Base-by-base conservation (phyloP, 2,797 vertebrate species). In the Falco naumanni region DNA sequence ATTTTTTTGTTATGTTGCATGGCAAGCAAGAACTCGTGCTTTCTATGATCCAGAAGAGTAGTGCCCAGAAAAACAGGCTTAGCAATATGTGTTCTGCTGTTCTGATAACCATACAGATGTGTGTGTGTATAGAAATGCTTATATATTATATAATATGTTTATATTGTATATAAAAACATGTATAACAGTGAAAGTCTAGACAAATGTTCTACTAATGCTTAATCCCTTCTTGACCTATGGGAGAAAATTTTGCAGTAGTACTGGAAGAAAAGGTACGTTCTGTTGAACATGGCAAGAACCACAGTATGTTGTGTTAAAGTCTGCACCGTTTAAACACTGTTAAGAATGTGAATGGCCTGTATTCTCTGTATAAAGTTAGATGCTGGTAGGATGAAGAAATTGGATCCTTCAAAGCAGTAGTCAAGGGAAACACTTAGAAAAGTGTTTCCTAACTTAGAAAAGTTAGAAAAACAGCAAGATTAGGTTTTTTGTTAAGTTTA, bases 261-360 rank as follows among this genome's bases (percentile, higher is more conserved):
- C 41, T 87, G 64, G n/a, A 51, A 84, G 18, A 59, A 64, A 66
- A 77, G 33, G 19, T 54, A 16, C 4, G 54, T 77, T 61, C 11
- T 86, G 0, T 33, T 50, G 65, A 75, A 11, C 0, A 0, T 50
- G 39, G 16, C 11, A 72, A n/a, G 43, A 87, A 21, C 26, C 48
- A 22, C 24, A 2, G 16, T 77, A 2, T 47, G 9, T 64, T 92
- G 11, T 1, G 1, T 69, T 57, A n/a, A 87, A 45, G 15, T 47
- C 61, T 74, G 68, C 71, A 69, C 37, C 10, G 4, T 68, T 78
- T 82, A 69, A 93, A 51, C 7, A 33, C 16, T 9, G 7, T 7
- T 33, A n/a, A 26, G 24, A 84, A 16, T 65, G 11, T 18, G 10
- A 45, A 13, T 26, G 53, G 29, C 29, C 5, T 48, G 25, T 64